These are phyloP conservation scores for Mactromeris polynyma DNA, from an alignment of 2,888 invertebrate genomes.

Conservation along the genomic window DNA sequence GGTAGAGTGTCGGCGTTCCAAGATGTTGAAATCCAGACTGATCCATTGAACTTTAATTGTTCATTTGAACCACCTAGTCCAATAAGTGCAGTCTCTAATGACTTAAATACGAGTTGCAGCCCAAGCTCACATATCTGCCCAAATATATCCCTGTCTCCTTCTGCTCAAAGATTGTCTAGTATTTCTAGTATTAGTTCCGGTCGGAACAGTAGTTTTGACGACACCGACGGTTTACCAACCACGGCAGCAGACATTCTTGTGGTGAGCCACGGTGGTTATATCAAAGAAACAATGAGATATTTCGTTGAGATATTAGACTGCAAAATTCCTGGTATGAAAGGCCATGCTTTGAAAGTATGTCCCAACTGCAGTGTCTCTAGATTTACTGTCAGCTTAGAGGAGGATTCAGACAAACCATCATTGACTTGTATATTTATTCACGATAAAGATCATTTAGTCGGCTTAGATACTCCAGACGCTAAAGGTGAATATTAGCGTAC, in stretches of 20 bases:
- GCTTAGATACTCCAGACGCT: slow-evolving; percentile 68
- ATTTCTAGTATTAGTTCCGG: slow-evolving; percentile 84
- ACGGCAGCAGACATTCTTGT: slow-evolving; percentile 84
- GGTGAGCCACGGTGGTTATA: slow-evolving; percentile 86
- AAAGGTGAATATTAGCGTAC: slow-evolving; percentile 62
- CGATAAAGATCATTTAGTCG: slow-evolving; percentile 84
- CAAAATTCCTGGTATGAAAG: slow-evolving; percentile 83
- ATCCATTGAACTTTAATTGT: slow-evolving; percentile 1
- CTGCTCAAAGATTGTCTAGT: slow-evolving; percentile 80
- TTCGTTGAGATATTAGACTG: slow-evolving; percentile 83
- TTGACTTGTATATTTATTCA: slow-evolving; percentile 85
- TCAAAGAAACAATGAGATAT: slow-evolving; percentile 85
- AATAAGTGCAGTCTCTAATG: slow-evolving; percentile 30
- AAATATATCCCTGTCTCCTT: slow-evolving; percentile 85
- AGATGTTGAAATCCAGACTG: slow-evolving; percentile 41
- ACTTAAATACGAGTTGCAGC: slow-evolving; percentile 19
- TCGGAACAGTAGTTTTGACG: slow-evolving; percentile 84
- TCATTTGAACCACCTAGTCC: slow-evolving; percentile 53
- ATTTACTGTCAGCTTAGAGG: slow-evolving; percentile 82
- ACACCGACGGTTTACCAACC: slow-evolving; percentile 76
- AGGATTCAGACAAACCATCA: slow-evolving; percentile 75
- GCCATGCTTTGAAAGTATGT: slow-evolving; percentile 83
- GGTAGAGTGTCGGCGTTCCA: slow-evolving; percentile 14
- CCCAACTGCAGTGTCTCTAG: slow-evolving; percentile 87
- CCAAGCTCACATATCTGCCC: slow-evolving; percentile 76